Conservation (phyloP, 2,797 vertebrate genomes). For the Hippocampus kuda region DNA sequence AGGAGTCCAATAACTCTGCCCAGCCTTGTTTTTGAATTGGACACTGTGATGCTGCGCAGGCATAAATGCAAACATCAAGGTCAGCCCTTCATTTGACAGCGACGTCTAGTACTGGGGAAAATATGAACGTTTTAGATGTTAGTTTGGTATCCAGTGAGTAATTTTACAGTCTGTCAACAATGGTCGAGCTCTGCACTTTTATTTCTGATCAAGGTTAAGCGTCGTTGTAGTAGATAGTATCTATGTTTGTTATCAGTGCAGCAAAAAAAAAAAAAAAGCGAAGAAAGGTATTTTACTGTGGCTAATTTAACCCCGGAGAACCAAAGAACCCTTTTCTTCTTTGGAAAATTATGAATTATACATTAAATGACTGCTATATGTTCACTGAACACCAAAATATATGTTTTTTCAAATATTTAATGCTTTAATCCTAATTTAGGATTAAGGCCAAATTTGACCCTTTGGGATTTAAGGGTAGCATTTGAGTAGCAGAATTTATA, state of each 20-base stretch:
- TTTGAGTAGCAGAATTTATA: too few relatives aligned
- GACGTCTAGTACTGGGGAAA: neutral
- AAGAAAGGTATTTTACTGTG: neutral
- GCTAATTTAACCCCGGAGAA: too few relatives aligned
- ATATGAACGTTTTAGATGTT: neutral
- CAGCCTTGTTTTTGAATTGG: conserved; percentile 13
- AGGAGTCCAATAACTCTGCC: conserved; percentile 9
- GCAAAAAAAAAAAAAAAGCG: neutral
- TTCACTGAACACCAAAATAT: too few relatives aligned
- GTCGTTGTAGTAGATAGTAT: neutral
- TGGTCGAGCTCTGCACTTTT: neutral
- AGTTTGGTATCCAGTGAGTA: neutral
- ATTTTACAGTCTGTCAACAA: neutral
- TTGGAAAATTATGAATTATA: too few relatives aligned
- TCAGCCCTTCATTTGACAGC: conserved; percentile 12
- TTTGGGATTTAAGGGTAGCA: too few relatives aligned
- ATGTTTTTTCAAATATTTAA: too few relatives aligned
- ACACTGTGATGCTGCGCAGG: conserved; percentile 30
- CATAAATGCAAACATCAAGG: conserved; percentile 18
- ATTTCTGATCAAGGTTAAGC: neutral
- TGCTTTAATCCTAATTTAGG: too few relatives aligned
- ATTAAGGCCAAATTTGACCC: too few relatives aligned
- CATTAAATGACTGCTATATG: too few relatives aligned
- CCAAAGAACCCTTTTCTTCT: too few relatives aligned
- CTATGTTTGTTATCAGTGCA: neutral